Evolutionary conservation across 2,797 vertebrate species (phyloP), one percentile per base, ranked within the genome.

Genomic region (Phoebastria nigripes): DNA sequence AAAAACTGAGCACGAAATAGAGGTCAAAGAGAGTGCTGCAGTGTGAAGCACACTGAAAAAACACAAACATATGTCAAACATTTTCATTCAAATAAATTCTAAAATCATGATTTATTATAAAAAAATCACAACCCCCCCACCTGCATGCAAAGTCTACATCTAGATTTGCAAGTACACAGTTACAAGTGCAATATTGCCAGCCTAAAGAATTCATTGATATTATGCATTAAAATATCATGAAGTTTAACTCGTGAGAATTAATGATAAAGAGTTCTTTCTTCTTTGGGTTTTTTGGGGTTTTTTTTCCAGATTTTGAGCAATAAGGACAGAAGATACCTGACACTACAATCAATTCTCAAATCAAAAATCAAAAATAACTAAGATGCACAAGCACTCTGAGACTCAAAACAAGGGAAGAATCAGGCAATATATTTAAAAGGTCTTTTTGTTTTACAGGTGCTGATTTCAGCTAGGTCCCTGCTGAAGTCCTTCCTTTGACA

Each of bases 71-170:
- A 39, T 11, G 28, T 9, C 21, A 49, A 54, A 20, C 0, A 42
- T 35, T 39, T 81, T 46, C 1, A n/a, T 59, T 65, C 31, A 65
- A 88, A 73, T 10, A 51, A 28, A 58, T 31, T 78, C 51, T 4
- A 8, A 90, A 83, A 35, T 55, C 2, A 33, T 2, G 0, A 37
- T 41, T 70, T 44, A 15, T 28, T 63, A 33, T 33, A 16, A 63
- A 71, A 72, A 65, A 72, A 29, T 9, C 4, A 47, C 8, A 21
- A 15, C 3, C 6, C 0, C 3, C 4, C 1, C 6, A 67, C 5
- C 5, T 14, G 3, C 24, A 49, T 49, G 14, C 20, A 37, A 58
- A 84, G 4, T 67, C 1, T 51, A 33, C 3, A 15, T 12, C 11
- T 2, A 35, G n/a, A 49, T 56, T 82, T 87, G 15, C 19, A 62